Evolutionary conservation across 1,140 invertebrate species (phyloP).

Genomic region (Triops cancriformis): DNA sequence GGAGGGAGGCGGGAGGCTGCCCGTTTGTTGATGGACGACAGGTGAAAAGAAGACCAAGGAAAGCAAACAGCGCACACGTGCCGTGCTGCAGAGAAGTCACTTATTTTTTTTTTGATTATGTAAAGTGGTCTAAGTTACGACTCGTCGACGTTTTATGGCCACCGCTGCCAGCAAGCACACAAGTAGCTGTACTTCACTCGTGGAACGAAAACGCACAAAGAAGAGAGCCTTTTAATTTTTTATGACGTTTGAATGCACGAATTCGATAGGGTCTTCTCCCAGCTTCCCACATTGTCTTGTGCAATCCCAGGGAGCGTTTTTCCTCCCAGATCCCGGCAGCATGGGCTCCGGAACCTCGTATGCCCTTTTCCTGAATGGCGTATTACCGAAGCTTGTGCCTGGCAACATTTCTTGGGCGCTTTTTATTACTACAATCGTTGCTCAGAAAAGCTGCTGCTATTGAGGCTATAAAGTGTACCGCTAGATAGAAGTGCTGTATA

Average conservation of each 20-base stretch:
- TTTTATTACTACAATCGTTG: too few relatives aligned
- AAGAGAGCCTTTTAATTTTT: neutral
- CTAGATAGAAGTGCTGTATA: too few relatives aligned
- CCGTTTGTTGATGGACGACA: neutral
- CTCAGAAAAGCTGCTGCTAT: too few relatives aligned
- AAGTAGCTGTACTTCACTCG: neutral
- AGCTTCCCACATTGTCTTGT: too few relatives aligned
- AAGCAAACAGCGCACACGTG: neutral
- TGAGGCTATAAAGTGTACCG: too few relatives aligned
- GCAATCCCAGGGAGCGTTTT: too few relatives aligned
- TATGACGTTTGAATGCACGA: neutral
- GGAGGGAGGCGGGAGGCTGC: neutral
- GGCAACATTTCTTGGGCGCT: too few relatives aligned
- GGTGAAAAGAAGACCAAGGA: neutral
- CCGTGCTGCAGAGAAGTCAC: neutral
- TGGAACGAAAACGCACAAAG: neutral
- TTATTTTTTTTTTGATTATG: conserved; percentile 6
- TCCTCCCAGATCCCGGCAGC: too few relatives aligned
- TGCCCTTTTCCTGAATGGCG: too few relatives aligned
- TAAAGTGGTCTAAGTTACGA: neutral
- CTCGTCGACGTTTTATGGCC: neutral
- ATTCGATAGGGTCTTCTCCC: too few relatives aligned
- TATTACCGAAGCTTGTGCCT: too few relatives aligned
- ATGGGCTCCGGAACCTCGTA: too few relatives aligned
- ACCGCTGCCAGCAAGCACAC: neutral